Evolutionary conservation across 2,113 vertebrate genomes (phyloP), one percentile per base, ranked within the genome.

Genomic region (Chaetops frenatus): DNA sequence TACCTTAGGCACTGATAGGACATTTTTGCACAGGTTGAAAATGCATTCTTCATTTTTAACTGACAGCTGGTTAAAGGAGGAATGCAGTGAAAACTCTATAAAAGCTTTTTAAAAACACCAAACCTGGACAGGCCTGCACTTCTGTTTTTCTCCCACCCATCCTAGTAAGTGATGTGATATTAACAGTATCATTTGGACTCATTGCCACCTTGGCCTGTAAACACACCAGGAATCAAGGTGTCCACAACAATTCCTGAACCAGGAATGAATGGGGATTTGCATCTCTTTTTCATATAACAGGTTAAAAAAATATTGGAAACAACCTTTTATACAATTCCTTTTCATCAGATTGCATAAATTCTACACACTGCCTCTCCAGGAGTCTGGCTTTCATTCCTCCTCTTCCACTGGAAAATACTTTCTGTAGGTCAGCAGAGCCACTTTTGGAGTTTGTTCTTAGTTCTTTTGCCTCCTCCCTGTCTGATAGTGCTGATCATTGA

Each of bases 1-100:
- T 81, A 89, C 97, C 96, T 90, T 22, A 67, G 96, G 97, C 95
- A 72, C 71, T 70, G 77, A 94, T 35, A 74, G 90, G 66, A 87
- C 89, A 64, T 94, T 96, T 97, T 88, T 89, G 88, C 92, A 85
- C 92, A 74, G 85, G 94, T 62, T 45, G 90, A 82, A 97, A 94
- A 92, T 12, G 81, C 95, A 94, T 94, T 94, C 97, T 88, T 97
- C 96, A 96, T 90, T 92, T 84, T 94, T 94, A 87, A n/a, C 61
- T 97, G 97, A 97, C 97, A 98, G 97, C 85, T 78, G 81, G 94
- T 58, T 77, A 74, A 58, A 82, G n/a, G 51, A 97, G 92, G 96
- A 97, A 97, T 94, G 95, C 62, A 65, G 18, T 62, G 33, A 83
- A 86, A 79, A 62, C 70, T 90, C 95, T 88, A 79, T 73, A 78